Evolutionary conservation across 2,113 vertebrate species (phyloP).

Genomic region (Albula glossodonta): DNA sequence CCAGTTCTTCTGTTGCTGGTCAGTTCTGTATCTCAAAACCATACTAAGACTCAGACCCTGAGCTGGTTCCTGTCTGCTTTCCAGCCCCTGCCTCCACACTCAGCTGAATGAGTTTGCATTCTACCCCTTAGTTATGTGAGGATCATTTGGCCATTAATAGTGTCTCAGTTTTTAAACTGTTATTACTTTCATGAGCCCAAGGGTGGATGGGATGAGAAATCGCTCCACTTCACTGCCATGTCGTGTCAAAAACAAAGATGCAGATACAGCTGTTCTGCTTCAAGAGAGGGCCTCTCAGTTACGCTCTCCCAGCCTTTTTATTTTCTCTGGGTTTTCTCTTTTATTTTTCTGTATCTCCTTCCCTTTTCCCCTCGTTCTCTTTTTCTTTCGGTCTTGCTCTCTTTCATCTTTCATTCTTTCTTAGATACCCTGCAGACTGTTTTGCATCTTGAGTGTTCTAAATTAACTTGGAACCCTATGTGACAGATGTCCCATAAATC

Average conservation of each 20-base stretch:
- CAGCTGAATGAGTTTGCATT: no score
- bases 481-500: not conserved
- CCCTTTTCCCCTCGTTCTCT: not conserved
- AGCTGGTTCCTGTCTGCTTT: not conserved
- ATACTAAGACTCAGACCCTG: not conserved
- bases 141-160: not conserved
- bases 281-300: not conserved
- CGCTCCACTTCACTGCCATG: not conserved
- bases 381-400: not conserved
- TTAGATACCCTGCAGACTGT: not conserved
- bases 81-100: no score
- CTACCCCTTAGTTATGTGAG: not conserved
- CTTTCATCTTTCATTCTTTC: not conserved
- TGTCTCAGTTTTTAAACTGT: not conserved
- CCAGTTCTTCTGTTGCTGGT: not conserved
- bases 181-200: not conserved
- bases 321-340: not conserved
- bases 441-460: conserved; percentile 13
- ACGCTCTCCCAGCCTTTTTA: not conserved
- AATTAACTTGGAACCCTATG: not conserved
- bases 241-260: not conserved
- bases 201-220: not conserved
- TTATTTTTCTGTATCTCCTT: not conserved
- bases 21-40: not conserved
- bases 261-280: not conserved